Evolutionary conservation across 2,113 vertebrate genomes (phyloP).

Genomic region (Nerophis ophidion): DNA sequence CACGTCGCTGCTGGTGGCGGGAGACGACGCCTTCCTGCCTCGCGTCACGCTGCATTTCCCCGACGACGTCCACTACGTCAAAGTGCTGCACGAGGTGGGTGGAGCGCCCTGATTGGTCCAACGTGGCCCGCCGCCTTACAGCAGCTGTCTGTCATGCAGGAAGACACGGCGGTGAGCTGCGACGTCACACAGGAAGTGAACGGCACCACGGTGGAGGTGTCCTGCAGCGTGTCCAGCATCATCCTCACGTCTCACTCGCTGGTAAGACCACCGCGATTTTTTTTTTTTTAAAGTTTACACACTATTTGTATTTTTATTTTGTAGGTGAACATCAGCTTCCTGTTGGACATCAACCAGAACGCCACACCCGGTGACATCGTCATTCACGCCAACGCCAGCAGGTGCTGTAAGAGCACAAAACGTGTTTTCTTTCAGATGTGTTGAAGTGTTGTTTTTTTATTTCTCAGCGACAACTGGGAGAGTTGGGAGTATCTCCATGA

Average conservation of each 20-base stretch:
- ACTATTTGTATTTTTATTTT: constrained; percentile 7
- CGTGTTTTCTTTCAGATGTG: too few relatives aligned
- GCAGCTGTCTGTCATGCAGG: constrained; percentile 52
- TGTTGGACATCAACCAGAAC: constrained; percentile 84
- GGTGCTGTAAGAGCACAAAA: constrained; percentile 64
- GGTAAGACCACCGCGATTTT: constrained; percentile 59
- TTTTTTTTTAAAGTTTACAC: too few relatives aligned
- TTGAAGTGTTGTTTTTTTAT: too few relatives aligned
- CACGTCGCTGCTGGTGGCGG: constrained; percentile 75
- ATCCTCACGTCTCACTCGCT: constrained; percentile 77
- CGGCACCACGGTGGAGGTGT: constrained; percentile 63
- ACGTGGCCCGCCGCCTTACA: neutral
- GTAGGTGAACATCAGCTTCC: constrained; percentile 83
- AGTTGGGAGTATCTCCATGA: constrained; percentile 61
- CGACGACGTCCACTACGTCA: constrained; percentile 81
- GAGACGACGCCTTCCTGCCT: constrained; percentile 87
- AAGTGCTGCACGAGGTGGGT: constrained; percentile 82
- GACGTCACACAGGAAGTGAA: constrained; percentile 72
- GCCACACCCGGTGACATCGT: constrained; percentile 76
- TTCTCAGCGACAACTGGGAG: constrained; percentile 79
- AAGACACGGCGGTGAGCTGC: constrained; percentile 82
- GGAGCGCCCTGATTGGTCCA: too few relatives aligned
- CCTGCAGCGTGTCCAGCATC: constrained; percentile 80
- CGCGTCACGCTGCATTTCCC: constrained; percentile 77
- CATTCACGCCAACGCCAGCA: constrained; percentile 77